phyloP scores from a whole-genome alignment of 2,888 invertebrate species.

The Meliscaeva auricollis region DNA sequence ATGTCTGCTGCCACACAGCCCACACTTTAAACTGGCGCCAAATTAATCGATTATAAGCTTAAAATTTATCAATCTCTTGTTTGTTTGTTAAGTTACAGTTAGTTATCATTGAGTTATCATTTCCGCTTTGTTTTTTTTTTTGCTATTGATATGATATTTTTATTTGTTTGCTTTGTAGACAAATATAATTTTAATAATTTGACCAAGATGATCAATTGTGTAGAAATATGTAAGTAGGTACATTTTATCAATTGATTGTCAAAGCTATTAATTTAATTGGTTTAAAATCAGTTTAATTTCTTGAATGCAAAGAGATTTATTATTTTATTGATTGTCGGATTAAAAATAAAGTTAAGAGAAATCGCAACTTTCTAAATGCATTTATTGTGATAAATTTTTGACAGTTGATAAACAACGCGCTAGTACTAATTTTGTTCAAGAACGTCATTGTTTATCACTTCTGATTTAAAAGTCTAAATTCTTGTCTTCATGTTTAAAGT shows the following conservation, averaged over 20 bases:
- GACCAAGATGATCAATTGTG: background rate
- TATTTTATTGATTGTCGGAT: background rate
- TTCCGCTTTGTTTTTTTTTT: conserved; percentile 12
- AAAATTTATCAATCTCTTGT: background rate
- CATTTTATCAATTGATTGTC: background rate
- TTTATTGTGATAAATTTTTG: background rate
- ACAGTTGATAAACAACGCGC: background rate
- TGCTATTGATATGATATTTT: no score
- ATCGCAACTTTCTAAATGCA: background rate
- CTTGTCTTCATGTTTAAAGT: no score
- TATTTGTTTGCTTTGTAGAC: no score
- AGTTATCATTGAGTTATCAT: conserved; percentile 17
- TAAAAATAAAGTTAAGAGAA: background rate
- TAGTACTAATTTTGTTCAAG: background rate
- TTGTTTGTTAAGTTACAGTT: background rate
- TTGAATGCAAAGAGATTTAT: background rate
- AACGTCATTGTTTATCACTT: background rate
- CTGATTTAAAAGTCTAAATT: background rate
- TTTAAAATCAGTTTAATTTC: background rate
- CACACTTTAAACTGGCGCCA: conserved; percentile 49
- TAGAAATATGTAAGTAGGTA: no score
- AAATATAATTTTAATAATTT: background rate
- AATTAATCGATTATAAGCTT: conserved; percentile 19
- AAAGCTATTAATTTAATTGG: background rate
- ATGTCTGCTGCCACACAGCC: no score